Conservation (phyloP, 2,113 vertebrate species). For the Dipodomys spectabilis region DNA sequence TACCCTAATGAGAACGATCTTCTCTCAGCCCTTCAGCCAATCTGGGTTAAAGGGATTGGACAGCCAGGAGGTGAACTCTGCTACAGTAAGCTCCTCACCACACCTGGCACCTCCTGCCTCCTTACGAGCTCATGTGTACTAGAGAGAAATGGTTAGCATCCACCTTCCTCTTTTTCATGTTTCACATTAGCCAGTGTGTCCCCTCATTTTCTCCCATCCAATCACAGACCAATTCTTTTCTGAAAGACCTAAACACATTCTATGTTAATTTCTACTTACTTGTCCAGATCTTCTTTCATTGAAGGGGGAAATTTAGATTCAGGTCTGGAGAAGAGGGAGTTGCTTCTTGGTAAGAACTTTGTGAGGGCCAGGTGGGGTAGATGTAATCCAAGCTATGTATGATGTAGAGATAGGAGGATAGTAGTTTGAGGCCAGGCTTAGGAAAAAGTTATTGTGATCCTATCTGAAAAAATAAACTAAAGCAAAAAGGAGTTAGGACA, state of each 20-base stretch:
- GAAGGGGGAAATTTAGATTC: not conserved
- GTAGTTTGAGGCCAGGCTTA: no score
- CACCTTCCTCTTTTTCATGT: not conserved
- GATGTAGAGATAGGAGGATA: no score
- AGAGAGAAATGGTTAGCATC: not conserved
- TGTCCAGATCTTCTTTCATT: not conserved
- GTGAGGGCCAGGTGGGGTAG: no score
- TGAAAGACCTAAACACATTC: not conserved
- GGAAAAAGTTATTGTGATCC: no score
- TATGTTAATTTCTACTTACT: not conserved
- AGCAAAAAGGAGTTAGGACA: no score
- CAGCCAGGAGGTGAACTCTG: slow-evolving; percentile 17
- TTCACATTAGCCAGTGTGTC: not conserved
- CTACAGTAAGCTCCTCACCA: not conserved
- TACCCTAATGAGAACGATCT: slow-evolving; percentile 55
- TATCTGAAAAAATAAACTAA: no score
- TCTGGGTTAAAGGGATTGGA: slow-evolving; percentile 54
- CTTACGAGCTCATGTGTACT: not conserved
- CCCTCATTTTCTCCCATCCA: not conserved
- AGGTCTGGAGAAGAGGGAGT: not conserved
- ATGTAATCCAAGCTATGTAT: no score
- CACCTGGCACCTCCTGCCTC: not conserved
- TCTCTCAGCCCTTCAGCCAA: slow-evolving; percentile 41
- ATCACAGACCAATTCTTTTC: not conserved
- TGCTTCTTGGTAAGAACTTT: not conserved